These are phyloP conservation scores for Phoenicopterus ruber DNA, from an alignment of 2,113 vertebrate genomes.

Conservation along the genomic window DNA sequence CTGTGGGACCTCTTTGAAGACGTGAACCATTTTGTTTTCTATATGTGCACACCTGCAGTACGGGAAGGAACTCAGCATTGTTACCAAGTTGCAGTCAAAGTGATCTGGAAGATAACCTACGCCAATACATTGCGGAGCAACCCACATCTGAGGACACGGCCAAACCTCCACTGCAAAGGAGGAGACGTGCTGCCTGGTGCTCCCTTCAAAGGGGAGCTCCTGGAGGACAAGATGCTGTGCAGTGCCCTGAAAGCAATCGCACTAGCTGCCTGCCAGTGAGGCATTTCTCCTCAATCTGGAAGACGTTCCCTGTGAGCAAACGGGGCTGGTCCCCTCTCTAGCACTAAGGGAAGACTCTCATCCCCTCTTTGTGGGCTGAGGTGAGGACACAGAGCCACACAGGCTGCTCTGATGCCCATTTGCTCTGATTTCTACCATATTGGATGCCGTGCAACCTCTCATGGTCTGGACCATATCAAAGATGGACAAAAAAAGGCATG, in stretches of 20 bases:
- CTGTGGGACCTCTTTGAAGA: not conserved
- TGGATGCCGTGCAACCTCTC: not conserved
- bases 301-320: not conserved
- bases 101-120: not conserved
- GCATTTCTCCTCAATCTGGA: not conserved
- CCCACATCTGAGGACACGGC: not conserved
- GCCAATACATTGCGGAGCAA: not conserved
- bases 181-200: not conserved
- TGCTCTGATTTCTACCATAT: not conserved
- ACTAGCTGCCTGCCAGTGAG: not conserved
- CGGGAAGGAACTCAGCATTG: not conserved
- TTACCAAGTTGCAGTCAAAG: not conserved
- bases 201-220: not conserved
- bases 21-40: not conserved
- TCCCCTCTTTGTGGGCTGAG: not conserved
- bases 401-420: not conserved
- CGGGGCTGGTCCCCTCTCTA: not conserved
- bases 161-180: not conserved
- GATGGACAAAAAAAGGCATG: not conserved
- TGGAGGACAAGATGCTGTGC: not conserved
- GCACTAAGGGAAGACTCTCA: not conserved
- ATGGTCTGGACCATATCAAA: not conserved
- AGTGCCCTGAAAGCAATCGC: accelerated
- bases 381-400: not conserved
- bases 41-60: not conserved